Base-by-base conservation (phyloP, 2,113 vertebrate genomes). In the Arvicanthis niloticus region DNA sequence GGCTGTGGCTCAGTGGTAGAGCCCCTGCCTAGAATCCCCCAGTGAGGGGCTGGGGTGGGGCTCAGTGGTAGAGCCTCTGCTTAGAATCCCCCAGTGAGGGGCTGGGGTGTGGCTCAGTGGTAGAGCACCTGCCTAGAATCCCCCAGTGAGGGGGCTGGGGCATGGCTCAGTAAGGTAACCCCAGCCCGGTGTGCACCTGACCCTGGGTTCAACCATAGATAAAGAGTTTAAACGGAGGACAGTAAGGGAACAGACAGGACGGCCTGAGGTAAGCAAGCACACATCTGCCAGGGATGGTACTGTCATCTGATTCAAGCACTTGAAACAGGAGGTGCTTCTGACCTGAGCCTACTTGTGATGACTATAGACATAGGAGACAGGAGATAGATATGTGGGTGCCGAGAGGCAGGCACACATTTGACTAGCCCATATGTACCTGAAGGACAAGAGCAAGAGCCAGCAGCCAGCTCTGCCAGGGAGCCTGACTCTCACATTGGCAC, bases 401-500 rank as follows among this genome's bases (percentile, higher is more conserved):
- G 8, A 53, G 80, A 6, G 16, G 6, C 16, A 19, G 42, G 76
- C 6, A 2, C 22, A 1, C 5, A 4, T 62, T 17, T 22, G 89
- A 37, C 9, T 26, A 15, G 1, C 11, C 21, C 37, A 0, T 2
- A 29, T 5, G 0, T 0, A 62, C 1, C 7, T 2, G 42, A 19
- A 6, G 15, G 15, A 51, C 29, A 86, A 45, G 37, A 31, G 17
- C 51, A 31, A 3, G 37, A 31, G 17, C 51, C 26, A 3, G 26
- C 4, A 56, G 37, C 88, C 34, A 1, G 13, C 29, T 37, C 68
- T 86, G 68, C 31, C 0, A 2, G 93, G 45, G 80, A 65, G 91
- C 70, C 15, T 24, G 37, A 48, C 72, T 45, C 31, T 45, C 31
- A 37, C 0, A 0, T 40, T 1, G 29, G 13, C 40, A 1, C 51